phyloP scores from a whole-genome alignment of 2,888 invertebrate species.

The Axea sp. region DNA sequence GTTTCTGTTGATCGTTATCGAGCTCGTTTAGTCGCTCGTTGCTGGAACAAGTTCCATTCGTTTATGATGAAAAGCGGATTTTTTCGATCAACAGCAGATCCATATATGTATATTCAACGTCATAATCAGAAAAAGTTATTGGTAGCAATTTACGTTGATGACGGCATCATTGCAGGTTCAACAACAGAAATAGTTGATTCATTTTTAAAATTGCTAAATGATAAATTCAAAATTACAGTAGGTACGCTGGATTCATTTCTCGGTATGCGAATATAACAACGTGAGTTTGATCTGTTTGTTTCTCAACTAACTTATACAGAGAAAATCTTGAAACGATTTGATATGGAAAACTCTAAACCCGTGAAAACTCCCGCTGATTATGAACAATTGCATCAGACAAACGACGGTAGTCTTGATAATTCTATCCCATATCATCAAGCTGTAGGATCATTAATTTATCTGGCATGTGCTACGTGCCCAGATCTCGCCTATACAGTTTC shows the following conservation, averaged over 20 bases:
- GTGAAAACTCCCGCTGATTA: constrained; percentile 48
- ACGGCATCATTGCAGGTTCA: constrained; percentile 56
- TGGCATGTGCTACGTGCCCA: constrained; percentile 39
- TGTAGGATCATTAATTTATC: constrained; percentile 33
- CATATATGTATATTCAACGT: no score
- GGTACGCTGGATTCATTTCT: constrained; percentile 14
- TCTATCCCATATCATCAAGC: constrained; percentile 50
- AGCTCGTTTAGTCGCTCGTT: constrained; percentile 13
- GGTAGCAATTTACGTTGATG: constrained; percentile 63
- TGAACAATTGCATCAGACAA: constrained; percentile 17
- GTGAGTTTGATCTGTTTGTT: constrained; percentile 4
- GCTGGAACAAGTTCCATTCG: no score
- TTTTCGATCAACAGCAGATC: no score
- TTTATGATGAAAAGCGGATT: no score
- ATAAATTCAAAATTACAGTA: background rate
- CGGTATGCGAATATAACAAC: constrained; percentile 2
- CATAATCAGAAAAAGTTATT: constrained; percentile 43
- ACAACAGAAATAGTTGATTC: background rate
- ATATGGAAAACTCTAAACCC: constrained; percentile 51
- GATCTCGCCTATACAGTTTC: constrained; percentile 12
- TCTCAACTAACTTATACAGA: background rate
- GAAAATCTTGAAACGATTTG: constrained; percentile 9
- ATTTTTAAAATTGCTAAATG: background rate
- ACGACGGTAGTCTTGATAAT: constrained; percentile 25
- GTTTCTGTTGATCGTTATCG: constrained; percentile 1